phyloP scores from a whole-genome alignment of 1,140 invertebrate species.

The Drosophila lacteicornis region DNA sequence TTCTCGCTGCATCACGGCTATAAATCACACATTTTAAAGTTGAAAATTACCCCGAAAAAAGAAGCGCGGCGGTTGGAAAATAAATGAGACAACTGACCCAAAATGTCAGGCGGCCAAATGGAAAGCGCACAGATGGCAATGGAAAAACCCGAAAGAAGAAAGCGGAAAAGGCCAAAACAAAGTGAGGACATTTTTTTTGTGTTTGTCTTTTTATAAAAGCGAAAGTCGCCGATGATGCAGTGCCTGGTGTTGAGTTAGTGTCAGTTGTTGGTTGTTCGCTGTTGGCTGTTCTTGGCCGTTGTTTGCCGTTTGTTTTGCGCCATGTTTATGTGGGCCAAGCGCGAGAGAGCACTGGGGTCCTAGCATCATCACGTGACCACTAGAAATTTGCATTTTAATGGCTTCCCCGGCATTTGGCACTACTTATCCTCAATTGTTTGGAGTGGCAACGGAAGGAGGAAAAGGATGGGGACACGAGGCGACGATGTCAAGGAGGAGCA shows the following conservation, averaged over 20 bases:
- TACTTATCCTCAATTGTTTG: conserved; percentile 50
- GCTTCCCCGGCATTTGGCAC: conserved; percentile 63
- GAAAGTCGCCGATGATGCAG: conserved; percentile 64
- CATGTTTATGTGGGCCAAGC: conserved; percentile 58
- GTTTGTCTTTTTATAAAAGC: conserved; percentile 33
- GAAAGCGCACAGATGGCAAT: conserved; percentile 21
- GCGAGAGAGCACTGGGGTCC: conserved; percentile 38
- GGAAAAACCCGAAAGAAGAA: conserved; percentile 62
- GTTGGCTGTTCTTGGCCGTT: conserved; percentile 20
- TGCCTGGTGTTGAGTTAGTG: conserved; percentile 46
- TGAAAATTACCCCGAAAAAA: conserved; percentile 26
- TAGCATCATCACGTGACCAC: conserved; percentile 75
- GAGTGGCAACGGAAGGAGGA: conserved; percentile 16
- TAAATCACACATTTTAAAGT: conserved; percentile 76
- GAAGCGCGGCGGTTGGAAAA: conserved; percentile 47
- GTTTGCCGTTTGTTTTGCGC: conserved; percentile 13
- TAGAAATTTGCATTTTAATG: conserved; percentile 82
- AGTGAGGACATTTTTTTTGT: conserved; percentile 12
- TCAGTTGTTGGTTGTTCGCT: conserved; percentile 33
- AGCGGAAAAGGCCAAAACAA: conserved; percentile 45
- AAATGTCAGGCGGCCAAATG: conserved; percentile 65
- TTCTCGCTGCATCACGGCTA: conserved; percentile 57
- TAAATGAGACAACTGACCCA: conserved; percentile 79
- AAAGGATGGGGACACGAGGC: conserved; percentile 4
- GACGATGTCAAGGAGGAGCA: conserved; percentile 49